phyloP scores from a whole-genome alignment of 1,140 invertebrate species.

The Ceratosolen solmsi region DNA sequence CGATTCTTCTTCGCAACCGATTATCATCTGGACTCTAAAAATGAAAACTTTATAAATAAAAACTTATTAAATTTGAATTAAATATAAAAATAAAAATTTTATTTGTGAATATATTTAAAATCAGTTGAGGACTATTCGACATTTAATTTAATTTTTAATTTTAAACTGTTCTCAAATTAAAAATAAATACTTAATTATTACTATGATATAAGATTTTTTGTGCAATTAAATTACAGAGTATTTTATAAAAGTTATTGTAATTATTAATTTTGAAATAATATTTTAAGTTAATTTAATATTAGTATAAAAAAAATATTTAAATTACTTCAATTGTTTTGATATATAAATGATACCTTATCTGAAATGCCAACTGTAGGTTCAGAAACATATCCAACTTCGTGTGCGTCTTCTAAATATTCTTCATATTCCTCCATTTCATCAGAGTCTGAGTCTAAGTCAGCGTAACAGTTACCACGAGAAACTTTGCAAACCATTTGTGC shows the following conservation, averaged over 20 bases:
- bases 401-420: conserved; percentile 78
- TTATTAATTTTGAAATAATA: too few species aligned
- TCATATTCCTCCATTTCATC: conserved; percentile 74
- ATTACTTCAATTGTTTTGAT: too few species aligned
- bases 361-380: conserved; percentile 81
- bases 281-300: too few species aligned
- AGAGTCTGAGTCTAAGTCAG: conserved; percentile 66
- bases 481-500: conserved; percentile 97
- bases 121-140: not conserved
- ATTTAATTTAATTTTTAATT: too few species aligned
- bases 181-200: too few species aligned
- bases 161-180: too few species aligned
- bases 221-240: too few species aligned
- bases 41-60: conserved; percentile 29
- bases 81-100: too few species aligned
- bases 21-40: conserved; percentile 73
- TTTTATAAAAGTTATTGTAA: too few species aligned
- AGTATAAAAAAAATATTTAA: too few species aligned
- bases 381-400: conserved; percentile 88
- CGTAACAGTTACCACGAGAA: conserved; percentile 75
- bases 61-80: too few species aligned
- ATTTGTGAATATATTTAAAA: not conserved
- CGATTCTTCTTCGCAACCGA: conserved; percentile 77
- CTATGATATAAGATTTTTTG: too few species aligned
- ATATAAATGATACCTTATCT: conserved; percentile 68